phyloP scores from a whole-genome alignment of 2,888 invertebrate genomes.

The Erebia epiphron region DNA sequence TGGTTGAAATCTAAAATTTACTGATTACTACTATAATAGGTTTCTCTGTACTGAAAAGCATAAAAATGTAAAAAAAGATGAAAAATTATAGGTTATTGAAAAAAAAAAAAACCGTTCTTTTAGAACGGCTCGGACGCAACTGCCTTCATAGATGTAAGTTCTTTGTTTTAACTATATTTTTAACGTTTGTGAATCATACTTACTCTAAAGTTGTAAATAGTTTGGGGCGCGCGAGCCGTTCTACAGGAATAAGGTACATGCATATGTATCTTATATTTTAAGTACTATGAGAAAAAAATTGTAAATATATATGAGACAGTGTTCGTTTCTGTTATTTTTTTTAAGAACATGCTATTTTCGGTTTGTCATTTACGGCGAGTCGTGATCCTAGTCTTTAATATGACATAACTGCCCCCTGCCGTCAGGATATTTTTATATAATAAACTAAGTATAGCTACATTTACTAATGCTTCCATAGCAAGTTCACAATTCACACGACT shows the following conservation, averaged over 20 bases:
- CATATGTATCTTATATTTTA: constrained; percentile 65
- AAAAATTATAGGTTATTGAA: constrained; percentile 55
- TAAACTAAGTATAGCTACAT: constrained; percentile 40
- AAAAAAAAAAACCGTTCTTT: constrained; percentile 52
- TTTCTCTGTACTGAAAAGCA: constrained; percentile 66
- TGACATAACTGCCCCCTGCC: constrained; percentile 23
- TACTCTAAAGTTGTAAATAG: constrained; percentile 63
- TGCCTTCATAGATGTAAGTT: constrained; percentile 43
- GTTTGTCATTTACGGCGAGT: constrained; percentile 46
- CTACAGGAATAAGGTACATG: constrained; percentile 51
- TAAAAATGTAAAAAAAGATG: constrained; percentile 54
- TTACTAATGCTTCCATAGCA: constrained; percentile 12
- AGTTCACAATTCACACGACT: constrained; percentile 16
- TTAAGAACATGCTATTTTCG: constrained; percentile 66
- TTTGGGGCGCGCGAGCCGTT: constrained; percentile 43
- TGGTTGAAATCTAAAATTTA: constrained; percentile 61
- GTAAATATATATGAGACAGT: constrained; percentile 74
- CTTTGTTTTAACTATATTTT: constrained; percentile 43
- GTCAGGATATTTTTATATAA: constrained; percentile 49
- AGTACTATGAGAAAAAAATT: constrained; percentile 54
- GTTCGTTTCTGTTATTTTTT: constrained; percentile 77
- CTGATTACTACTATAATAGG: constrained; percentile 65
- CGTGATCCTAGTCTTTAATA: constrained; percentile 50
- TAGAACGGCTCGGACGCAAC: constrained; percentile 45
- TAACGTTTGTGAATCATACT: constrained; percentile 37